Base-by-base conservation (phyloP, 2,113 vertebrate genomes). In the Mirounga angustirostris region DNA sequence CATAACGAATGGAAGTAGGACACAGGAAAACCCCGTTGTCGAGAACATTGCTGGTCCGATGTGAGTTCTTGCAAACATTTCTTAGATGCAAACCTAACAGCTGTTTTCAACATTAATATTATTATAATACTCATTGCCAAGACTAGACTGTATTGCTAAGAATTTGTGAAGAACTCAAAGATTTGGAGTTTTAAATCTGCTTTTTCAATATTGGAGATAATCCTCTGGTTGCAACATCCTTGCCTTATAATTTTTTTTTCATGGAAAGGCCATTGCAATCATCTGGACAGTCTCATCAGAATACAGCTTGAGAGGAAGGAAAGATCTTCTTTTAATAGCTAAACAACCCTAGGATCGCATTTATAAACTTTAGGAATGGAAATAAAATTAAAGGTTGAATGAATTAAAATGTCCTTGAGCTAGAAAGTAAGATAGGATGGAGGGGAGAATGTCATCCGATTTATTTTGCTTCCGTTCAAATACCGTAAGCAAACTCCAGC, bases 31-130 rank as follows among this genome's bases (percentile, higher is more conserved):
- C 2, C 10, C 69, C 15, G 54, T 61, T 52, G 24, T 43, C 81
- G 56, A 88, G 80, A 56, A 74, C 81, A 80, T 24, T 95, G 74
- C 86, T 93, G 59, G 87, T n/a, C 59, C 82, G 81, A 21, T 85
- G 21, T 89, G 92, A 65, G 91, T 97, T 97, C 95, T 71, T 78
- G n/a, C 61, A 89, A 89, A 96, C 30, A 79, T 86, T 86, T 93
- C 73, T 87, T 82, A 90, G 84, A 59, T 89, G 67, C 18, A 81
- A 94, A 59, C 10, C 46, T 88, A 67, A 46, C 9, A 33, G 36
- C 46, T 22, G 71, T 81, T 87, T 50, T 59, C 6, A 59, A n/a
- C 87, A 73, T 89, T 63, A 94, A 73, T 81, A 79, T 58, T 92
- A 73, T 84, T 63, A 67, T 26, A 89, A 63, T 65, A 63, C 36